Base-by-base conservation (phyloP, 2,113 vertebrate species). In the Leptobrachium ailaonicum region DNA sequence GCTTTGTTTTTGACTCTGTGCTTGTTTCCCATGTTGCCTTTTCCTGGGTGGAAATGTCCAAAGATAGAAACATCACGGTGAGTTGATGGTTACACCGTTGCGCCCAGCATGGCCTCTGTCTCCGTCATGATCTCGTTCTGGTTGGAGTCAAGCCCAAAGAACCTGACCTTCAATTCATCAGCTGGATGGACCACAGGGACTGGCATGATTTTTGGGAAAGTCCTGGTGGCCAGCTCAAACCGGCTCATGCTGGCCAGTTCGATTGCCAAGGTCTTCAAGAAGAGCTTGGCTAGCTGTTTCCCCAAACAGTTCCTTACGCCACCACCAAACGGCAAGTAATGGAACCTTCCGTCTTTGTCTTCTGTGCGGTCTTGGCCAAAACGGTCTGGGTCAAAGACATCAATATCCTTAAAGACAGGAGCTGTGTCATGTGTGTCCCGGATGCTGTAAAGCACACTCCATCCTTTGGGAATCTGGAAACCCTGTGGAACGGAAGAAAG, bases 371-470 rank as follows among this genome's bases (percentile, higher is more conserved):
- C 96, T 80, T 94, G 93, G 42, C 95, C 93, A 42, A 99, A 99
- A 82, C 97, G 96, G 73, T 98, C 98, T 0, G 97, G 98, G 67
- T 99, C 97, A 0, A 99, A 98, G 66, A 93, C 89, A 0, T 94
- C 95, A 80, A 96, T 95, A 0, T 99, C 96, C 85, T 97, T 96
- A 88, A 99, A 99, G 70, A 98, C 96, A 0, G 96, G 93, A 0
- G 97, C 93, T 0, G 97, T 99, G 93, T 99, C 96, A 0, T 99
- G 98, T 11, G 98, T 99, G 88, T 99, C 98, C 20, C 97, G 93
- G 85, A 99, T 99, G 90, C 98, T 99, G 91, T 99, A 99, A 95
- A 99, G 96, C 66, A 98, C 97, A 0, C 97, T 98, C 97, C 98
- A 99, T 70, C 97, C 98, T 73, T 99, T 99, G 63, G 98, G 98